phyloP scores from a whole-genome alignment of 2,113 vertebrate species.

The Chaetops frenatus region DNA sequence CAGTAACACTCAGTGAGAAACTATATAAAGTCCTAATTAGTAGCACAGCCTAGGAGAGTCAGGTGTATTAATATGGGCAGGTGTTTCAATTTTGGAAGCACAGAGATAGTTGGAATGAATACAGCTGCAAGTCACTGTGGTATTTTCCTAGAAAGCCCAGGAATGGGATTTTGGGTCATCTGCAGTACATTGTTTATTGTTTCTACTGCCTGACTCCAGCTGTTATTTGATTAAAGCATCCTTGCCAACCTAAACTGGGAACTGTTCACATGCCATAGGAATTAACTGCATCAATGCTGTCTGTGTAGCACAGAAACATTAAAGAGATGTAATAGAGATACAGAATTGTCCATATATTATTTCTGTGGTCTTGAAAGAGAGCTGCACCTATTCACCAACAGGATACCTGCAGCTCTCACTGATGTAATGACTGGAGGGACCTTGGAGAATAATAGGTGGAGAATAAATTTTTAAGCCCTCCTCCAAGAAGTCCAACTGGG shows the following conservation, averaged over 20 bases:
- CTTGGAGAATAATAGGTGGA: background rate
- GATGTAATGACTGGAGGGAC: background rate
- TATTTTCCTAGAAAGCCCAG: background rate
- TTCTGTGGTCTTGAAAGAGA: background rate
- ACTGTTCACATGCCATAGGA: background rate
- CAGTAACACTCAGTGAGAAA: background rate
- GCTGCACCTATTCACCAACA: background rate
- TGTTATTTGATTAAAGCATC: background rate
- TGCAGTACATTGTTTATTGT: background rate
- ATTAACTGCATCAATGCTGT: background rate
- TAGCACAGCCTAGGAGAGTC: background rate
- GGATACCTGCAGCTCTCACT: background rate
- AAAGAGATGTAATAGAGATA: background rate
- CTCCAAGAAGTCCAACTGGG: background rate
- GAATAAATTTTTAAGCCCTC: background rate
- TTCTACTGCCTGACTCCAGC: background rate
- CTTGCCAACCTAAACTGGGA: background rate
- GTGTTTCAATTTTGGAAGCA: background rate
- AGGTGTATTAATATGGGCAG: background rate
- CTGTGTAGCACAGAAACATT: background rate
- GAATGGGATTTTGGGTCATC: background rate
- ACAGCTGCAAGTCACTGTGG: background rate
- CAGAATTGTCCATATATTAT: background rate
- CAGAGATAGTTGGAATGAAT: background rate
- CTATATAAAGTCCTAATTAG: background rate